These are phyloP conservation scores for Arvicanthis niloticus DNA, from an alignment of 2,113 vertebrate species.

Conservation along the genomic window DNA sequence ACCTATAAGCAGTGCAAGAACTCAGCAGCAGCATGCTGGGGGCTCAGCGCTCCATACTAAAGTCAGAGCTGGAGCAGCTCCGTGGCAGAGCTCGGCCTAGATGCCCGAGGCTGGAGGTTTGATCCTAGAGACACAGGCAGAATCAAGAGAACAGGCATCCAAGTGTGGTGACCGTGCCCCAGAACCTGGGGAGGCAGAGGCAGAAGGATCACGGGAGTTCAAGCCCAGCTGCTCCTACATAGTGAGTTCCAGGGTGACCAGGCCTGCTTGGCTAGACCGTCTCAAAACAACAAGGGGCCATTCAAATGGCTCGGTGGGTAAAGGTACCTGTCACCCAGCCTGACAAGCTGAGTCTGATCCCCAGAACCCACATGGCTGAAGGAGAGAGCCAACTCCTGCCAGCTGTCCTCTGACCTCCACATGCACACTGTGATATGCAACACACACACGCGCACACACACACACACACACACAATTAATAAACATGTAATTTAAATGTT, in stretches of 20 bases:
- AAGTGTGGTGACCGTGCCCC: not conserved
- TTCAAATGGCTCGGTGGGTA: not conserved
- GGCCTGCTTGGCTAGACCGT: not conserved
- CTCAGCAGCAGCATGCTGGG: not conserved
- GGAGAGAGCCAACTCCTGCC: not conserved
- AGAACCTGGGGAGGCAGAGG: not conserved
- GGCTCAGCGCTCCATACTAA: not conserved
- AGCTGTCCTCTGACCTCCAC: not conserved
- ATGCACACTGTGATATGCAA: not conserved
- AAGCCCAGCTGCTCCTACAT: not conserved
- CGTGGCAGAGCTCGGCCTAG: not conserved
- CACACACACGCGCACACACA: not conserved
- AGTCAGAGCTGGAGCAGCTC: not conserved
- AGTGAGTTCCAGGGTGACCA: not conserved
- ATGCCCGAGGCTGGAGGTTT: not conserved
- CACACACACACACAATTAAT: no score
- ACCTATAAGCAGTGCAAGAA: not conserved
- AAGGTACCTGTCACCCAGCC: not conserved
- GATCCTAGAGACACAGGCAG: not conserved
- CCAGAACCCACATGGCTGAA: not conserved
- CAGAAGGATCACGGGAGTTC: not conserved
- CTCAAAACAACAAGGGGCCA: not conserved
- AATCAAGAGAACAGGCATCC: not conserved
- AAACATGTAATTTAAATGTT: not conserved
- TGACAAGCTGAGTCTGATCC: not conserved